These are phyloP conservation scores for Drosophila aldrichi DNA, from an alignment of 2,888 invertebrate species.

Conservation along the genomic window DNA sequence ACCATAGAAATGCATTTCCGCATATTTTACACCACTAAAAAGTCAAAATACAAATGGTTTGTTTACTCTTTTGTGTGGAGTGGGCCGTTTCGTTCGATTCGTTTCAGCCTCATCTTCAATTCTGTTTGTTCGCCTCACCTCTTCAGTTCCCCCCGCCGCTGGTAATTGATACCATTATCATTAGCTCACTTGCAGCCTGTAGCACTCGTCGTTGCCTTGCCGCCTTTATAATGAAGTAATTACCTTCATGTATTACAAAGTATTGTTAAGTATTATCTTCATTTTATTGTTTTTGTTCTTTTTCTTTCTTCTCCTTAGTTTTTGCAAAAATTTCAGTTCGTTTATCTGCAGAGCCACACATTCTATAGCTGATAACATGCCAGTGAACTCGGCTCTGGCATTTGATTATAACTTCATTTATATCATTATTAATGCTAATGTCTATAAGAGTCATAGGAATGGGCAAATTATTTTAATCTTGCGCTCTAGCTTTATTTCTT, in stretches of 20 bases:
- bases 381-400: slow-evolving; percentile 59
- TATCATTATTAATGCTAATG: slow-evolving; percentile 61
- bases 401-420: slow-evolving; percentile 4
- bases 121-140: slow-evolving; percentile 20
- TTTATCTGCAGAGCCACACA: slow-evolving; percentile 12
- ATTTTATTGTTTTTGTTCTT: neutral
- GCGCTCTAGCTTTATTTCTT: slow-evolving; percentile 6
- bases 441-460: slow-evolving; percentile 49
- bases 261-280: slow-evolving; percentile 55
- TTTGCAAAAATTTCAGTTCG: slow-evolving; percentile 58
- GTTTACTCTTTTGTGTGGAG: slow-evolving; percentile 71
- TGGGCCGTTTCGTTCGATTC: slow-evolving; percentile 49
- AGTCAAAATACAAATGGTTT: slow-evolving; percentile 71
- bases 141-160: neutral
- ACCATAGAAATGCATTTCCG: slow-evolving; percentile 82
- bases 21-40: slow-evolving; percentile 81
- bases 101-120: slow-evolving; percentile 20
- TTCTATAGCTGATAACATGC: slow-evolving; percentile 60
- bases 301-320: slow-evolving; percentile 17
- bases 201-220: slow-evolving; percentile 49
- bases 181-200: slow-evolving; percentile 61
- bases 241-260: slow-evolving; percentile 41
- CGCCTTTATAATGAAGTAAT: slow-evolving; percentile 78
- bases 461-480: slow-evolving; percentile 66
- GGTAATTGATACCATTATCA: slow-evolving; percentile 78